These are phyloP conservation scores for Rallus crepitans DNA, from an alignment of 2,797 vertebrate genomes.

Conservation along the genomic window DNA sequence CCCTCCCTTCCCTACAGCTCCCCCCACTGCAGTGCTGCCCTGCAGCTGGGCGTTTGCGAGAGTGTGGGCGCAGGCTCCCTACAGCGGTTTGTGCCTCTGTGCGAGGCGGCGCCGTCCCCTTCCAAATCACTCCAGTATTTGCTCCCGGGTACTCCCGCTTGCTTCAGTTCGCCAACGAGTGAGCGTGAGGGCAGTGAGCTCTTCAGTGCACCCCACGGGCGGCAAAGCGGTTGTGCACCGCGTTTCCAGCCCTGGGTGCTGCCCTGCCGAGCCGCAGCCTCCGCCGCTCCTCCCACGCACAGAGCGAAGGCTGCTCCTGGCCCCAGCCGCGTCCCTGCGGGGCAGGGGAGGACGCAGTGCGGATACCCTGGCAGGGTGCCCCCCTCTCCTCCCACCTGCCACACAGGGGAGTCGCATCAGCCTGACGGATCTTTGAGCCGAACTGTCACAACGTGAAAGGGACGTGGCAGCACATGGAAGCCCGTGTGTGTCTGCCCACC, in stretches of 20 bases:
- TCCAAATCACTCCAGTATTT: neutral
- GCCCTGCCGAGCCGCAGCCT: neutral
- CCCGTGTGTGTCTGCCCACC: neutral
- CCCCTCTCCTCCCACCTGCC: neutral
- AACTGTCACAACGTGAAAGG: neutral
- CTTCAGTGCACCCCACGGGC: neutral
- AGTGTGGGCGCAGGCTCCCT: neutral
- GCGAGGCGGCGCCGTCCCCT: neutral
- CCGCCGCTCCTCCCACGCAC: neutral
- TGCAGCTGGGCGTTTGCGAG: neutral
- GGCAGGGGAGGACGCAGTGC: neutral
- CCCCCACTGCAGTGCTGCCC: neutral
- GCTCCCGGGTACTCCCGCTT: neutral
- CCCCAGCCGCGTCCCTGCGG: neutral
- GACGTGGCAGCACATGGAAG: neutral
- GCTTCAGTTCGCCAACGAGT: neutral
- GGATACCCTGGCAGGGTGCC: neutral
- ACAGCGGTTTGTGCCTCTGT: accelerated
- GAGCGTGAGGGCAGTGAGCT: neutral
- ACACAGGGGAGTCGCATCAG: neutral
- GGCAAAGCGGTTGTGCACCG: neutral
- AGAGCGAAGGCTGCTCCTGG: neutral
- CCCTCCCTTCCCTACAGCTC: neutral
- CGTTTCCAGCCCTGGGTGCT: neutral
- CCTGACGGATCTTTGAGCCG: neutral